Evolutionary conservation across 2,888 invertebrate species (phyloP), one percentile per base, ranked within the genome.

Genomic region (Cinara cedri): DNA sequence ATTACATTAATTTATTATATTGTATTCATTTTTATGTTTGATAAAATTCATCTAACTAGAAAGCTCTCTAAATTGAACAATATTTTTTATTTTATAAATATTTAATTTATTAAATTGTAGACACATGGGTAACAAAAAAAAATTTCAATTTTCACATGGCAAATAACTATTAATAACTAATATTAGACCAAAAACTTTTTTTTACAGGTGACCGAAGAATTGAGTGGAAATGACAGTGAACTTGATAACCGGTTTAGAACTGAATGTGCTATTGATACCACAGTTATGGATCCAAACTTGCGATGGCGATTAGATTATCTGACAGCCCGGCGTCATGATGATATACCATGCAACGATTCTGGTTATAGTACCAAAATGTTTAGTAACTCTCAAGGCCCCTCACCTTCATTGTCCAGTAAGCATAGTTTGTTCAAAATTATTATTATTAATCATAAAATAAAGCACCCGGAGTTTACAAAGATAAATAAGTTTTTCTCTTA

Each of bases 301-400:
- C 85, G 88, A 71, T 87, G 86, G 82, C 87, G 87, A 3, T 86
- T 88, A 74, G 88, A 89, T 84, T 88, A 88, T 82, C 88, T 88
- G 2, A 87, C 87, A 10, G 83, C 85, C 66, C 81, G 82, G 19
- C 80, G 81, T 57, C 82, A 82, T 11, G 76, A 76, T 14, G 82
- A 82, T 66, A 81, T 81, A 72, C 82, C 81, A 78, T 93, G 92
- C 85, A 93, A 93, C 83, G 94, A 95, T 86, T 94, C 94, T 0
- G 94, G 94, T 0, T 94, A 94, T 85, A 93, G 93, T 83, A 93
- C 93, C 55, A 91, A 93, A 84, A 91, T 93, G 83, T 93, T 82
- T 78, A 83, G 83, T 72, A 83, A 83, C 75, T 83, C 83, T 34
- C 82, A 83, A 71, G 83, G 83, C 1, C 83, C 83, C 0, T 83